These are phyloP conservation scores for Thinocorus orbignyianus DNA, from an alignment of 2,113 vertebrate species.

Conservation along the genomic window DNA sequence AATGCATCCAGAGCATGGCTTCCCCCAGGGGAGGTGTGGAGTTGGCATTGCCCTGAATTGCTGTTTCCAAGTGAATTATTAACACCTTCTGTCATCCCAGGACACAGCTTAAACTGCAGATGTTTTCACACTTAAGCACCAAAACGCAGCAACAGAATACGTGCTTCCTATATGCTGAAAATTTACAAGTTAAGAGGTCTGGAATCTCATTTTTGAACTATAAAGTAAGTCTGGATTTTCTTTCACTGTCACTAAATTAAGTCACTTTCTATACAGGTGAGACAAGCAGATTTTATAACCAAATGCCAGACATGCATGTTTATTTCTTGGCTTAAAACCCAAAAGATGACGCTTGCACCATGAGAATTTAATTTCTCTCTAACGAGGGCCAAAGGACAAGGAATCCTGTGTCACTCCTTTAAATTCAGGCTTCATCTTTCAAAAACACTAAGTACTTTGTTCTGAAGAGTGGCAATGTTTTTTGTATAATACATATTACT, in stretches of 20 bases:
- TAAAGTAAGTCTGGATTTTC: neutral
- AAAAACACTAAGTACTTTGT: neutral
- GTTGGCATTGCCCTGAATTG: neutral
- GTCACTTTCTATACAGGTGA: neutral
- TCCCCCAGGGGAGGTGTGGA: rapidly evolving
- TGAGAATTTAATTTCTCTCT: neutral
- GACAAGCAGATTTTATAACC: neutral
- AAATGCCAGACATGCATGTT: neutral
- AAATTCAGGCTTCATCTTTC: neutral
- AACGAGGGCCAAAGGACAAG: neutral
- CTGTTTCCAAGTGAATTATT: neutral
- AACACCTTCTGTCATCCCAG: neutral
- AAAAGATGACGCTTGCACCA: neutral
- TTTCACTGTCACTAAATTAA: neutral
- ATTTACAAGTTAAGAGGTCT: neutral
- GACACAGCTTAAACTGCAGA: neutral
- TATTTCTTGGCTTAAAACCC: neutral
- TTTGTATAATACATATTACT: neutral
- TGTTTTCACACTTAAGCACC: neutral
- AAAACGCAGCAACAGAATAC: neutral
- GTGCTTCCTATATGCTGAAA: neutral
- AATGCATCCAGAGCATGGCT: neutral
- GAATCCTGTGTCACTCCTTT: neutral
- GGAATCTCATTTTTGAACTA: neutral
- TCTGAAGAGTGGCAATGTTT: neutral